phyloP scores from a whole-genome alignment of 2,797 vertebrate genomes.

The Dryobates pubescens region DNA sequence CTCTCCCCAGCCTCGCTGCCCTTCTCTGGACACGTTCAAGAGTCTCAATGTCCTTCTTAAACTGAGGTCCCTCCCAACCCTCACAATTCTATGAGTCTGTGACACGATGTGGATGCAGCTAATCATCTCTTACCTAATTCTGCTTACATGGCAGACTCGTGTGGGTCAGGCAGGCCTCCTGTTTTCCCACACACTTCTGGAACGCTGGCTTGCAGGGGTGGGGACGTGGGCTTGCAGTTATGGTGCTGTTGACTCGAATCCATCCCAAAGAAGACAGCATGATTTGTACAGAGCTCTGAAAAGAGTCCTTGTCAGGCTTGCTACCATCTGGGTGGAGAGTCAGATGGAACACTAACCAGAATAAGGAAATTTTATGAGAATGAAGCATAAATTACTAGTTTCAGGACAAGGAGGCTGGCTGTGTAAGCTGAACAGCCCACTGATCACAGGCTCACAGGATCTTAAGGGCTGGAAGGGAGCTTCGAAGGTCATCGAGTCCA shows the following conservation, averaged over 20 bases:
- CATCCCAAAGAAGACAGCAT: background rate
- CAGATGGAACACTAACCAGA: background rate
- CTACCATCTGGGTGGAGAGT: background rate
- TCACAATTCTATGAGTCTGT: too few species aligned
- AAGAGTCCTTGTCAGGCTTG: background rate
- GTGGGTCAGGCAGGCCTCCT: constrained; percentile 45
- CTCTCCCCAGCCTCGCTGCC: too few species aligned
- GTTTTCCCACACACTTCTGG: constrained; percentile 11
- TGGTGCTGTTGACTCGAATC: constrained; percentile 8
- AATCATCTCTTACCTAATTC: background rate
- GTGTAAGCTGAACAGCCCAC: background rate
- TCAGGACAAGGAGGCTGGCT: background rate
- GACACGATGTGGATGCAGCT: background rate
- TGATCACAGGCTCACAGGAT: background rate
- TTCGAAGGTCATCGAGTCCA: too few species aligned
- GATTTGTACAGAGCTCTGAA: background rate
- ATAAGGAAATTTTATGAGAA: background rate
- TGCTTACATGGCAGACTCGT: background rate
- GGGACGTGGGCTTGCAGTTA: background rate
- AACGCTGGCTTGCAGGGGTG: constrained; percentile 22
- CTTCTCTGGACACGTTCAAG: too few species aligned
- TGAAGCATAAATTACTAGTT: background rate
- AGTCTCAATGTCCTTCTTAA: too few species aligned
- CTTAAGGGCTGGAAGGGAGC: too few species aligned
- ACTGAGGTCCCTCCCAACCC: too few species aligned